Evolutionary conservation across 2,888 invertebrate species (phyloP), one percentile per base, ranked within the genome.

Genomic region (Arenicola marina): DNA sequence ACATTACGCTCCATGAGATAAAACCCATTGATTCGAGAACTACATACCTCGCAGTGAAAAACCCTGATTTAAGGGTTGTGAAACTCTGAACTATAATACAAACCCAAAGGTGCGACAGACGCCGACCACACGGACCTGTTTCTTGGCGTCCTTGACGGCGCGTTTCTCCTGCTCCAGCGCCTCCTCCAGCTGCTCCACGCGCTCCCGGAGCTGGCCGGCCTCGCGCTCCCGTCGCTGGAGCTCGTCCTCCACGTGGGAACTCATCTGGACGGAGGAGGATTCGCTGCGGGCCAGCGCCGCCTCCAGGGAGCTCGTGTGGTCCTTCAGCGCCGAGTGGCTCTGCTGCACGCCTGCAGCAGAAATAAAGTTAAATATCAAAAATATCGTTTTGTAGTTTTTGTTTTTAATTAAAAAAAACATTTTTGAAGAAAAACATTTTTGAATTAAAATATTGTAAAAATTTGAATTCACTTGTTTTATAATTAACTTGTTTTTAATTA

Each of bases 261-360:
- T 77, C 53, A 82, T 69, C 46, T 79, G 77, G 2, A 77, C 75
- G 32, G 80, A 69, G 3, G 77, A 73, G 0, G 79, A 76, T 70
- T 84, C 83, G 32, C 77, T 72, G 48, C 75, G 73, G 1, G 80
- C 78, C 62, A 83, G 70, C 2, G 78, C 77, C 38, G 74, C 75
- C 72, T 84, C 84, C 51, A 84, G 69, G 54, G 78, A 75, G 0
- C 70, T 63, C 18, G 80, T 74, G 69, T 82, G 82, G 48, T 81
- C 76, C 66, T 82, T 83, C 33, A 82, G 68, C 1, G 76, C 73
- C 2, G 69, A 58, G 62, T 81, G 81, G 60, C 76, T 81, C 67
- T 81, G 80, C 65, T 75, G 71, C 24, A 83, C 63, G 51, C 82
- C 83, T 83, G 55, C 21, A 61, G 48, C 48, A 34, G 21, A 58